Percentiles rank a stretch among this genome's conserved stretches.
Conservation (phyloP, 2,888 invertebrate species). For the Drosophila recens region DNA sequence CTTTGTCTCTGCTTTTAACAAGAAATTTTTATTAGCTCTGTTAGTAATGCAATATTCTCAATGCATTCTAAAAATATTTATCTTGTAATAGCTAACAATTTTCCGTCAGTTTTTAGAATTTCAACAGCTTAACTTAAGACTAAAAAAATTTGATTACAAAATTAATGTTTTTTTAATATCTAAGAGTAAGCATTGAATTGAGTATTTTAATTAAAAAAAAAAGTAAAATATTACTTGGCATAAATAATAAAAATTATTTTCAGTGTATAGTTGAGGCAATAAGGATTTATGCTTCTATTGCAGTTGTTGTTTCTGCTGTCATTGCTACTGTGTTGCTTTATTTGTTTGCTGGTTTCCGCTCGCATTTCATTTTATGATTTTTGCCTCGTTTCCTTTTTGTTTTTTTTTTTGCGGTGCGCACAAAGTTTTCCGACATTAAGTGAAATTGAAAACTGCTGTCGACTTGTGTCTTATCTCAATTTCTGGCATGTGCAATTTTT, state of each 20-base stretch:
- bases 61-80: no score
- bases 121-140: background rate
- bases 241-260: background rate
- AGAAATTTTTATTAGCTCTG: no score
- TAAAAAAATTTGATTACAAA: background rate
- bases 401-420: slow-evolving; percentile 34
- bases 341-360: slow-evolving; percentile 46
- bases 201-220: no score
- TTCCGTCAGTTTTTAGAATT: no score
- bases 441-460: slow-evolving; percentile 75
- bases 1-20: background rate
- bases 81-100: no score
- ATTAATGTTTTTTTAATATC: no score
- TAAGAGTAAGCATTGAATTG: no score
- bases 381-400: slow-evolving; percentile 23
- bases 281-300: slow-evolving; percentile 27
- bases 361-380: slow-evolving; percentile 57
- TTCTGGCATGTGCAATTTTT: slow-evolving; percentile 77
- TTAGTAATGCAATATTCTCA: no score
- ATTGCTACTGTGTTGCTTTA: slow-evolving; percentile 26
- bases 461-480: slow-evolving; percentile 67
- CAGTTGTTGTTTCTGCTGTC: slow-evolving; percentile 8
- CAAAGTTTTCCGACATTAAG: slow-evolving; percentile 64
- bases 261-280: slow-evolving; percentile 1
- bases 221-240: background rate